phyloP scores from a whole-genome alignment of 2,113 vertebrate genomes.

The Uria lomvia region DNA sequence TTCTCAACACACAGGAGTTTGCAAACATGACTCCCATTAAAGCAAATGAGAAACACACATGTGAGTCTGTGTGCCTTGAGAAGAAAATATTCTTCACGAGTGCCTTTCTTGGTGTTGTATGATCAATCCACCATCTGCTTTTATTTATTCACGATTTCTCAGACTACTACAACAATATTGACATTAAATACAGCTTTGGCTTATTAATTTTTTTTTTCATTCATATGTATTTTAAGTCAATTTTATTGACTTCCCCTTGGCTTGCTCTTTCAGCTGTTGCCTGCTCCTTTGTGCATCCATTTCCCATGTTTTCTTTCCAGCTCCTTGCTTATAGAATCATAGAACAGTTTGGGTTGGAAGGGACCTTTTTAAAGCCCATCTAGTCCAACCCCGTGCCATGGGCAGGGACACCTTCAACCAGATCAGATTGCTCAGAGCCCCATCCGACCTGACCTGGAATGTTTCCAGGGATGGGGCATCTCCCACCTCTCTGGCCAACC shows the following conservation, averaged over 20 bases:
- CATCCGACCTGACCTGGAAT: not conserved
- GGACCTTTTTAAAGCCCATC: not conserved
- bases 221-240: conserved; percentile 59
- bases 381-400: not conserved
- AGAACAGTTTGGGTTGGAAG: not conserved
- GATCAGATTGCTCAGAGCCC: not conserved
- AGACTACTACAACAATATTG: conserved; percentile 51
- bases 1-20: conserved; percentile 2
- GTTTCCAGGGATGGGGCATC: not conserved
- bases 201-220: conserved; percentile 52
- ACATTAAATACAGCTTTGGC: conserved; percentile 46
- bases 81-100: conserved; percentile 39
- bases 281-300: not conserved
- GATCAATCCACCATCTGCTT: conserved; percentile 59
- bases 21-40: conserved; percentile 43
- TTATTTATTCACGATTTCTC: conserved; percentile 64
- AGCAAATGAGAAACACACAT: not conserved
- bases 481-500: not conserved
- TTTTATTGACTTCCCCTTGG: conserved; percentile 35
- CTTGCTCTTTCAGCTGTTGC: conserved; percentile 38
- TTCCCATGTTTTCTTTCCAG: not conserved
- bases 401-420: not conserved
- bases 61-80: not conserved
- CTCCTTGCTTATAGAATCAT: not conserved
- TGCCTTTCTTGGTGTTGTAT: conserved; percentile 35